Base-by-base conservation (phyloP, 2,113 vertebrate species). In the Chunga burmeisteri region DNA sequence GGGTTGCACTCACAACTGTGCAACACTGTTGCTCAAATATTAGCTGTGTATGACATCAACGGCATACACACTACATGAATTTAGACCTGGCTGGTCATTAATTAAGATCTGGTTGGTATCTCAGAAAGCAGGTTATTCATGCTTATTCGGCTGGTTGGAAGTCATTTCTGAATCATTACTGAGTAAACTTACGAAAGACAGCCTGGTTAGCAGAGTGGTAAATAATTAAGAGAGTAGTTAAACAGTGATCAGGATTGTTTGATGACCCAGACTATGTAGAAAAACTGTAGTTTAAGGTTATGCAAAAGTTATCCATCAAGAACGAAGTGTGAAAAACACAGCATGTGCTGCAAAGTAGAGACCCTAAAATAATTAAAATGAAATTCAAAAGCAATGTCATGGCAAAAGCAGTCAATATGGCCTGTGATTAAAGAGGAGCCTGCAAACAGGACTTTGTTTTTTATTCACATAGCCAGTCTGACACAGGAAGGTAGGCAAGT, bases 61-160 rank as follows among this genome's bases (percentile, higher is more conserved):
- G 40, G 42, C 13, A 5, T 0, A 30, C 21, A 26, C 13, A 2
- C 8, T 47, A 32, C 42, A 36, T 1, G 0, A 71, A 8, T 11
- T 15, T 38, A 44, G 47, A 18, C 14, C 23, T 6, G 29, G 5
- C 0, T 44, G 47, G 25, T 34, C 42, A 36, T 1, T 0, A 71
- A 8, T 12, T 15, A 42, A 44, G 47, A 18, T 13, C 23, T 6
- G 29, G 5, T 0, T 44, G 47, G 25, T 34, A 29, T 17, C 65
- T 75, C 83, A 81, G 52, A n/a, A 79, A 29, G 36, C 8, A 38
- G 38, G 6, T 30, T 74, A 67, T 40, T 70, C 26, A 1, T 40
- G 47, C 18, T n/a, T 38, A 22, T 56, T 67, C 29, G 0, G 13
- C 74, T 66, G 56, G 12, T 27, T 44, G 16, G 77, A 75, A 78